Evolutionary conservation across 2,797 vertebrate species (phyloP).

Genomic region (Smutsia gigantea): DNA sequence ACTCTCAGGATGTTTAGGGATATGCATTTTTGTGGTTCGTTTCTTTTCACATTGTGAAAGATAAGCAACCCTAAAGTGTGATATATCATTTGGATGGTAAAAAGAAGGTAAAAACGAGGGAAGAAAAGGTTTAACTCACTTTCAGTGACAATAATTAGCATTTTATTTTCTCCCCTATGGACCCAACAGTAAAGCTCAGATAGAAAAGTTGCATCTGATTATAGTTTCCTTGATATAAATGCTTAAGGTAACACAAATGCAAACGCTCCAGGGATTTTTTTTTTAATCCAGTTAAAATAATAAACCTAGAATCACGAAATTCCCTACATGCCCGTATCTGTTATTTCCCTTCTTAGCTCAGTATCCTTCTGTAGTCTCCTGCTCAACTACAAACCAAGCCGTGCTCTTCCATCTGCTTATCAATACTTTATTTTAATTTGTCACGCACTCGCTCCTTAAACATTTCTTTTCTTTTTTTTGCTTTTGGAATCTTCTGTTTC

Average conservation of each 20-base stretch:
- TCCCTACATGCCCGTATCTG: neutral
- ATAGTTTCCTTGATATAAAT: neutral
- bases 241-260: neutral
- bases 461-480: neutral
- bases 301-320: neutral
- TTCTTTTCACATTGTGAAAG: constrained; percentile 5
- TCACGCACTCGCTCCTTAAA: neutral
- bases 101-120: neutral
- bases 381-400: neutral
- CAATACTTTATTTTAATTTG: neutral
- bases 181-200: neutral
- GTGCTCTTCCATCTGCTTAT: neutral
- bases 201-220: neutral
- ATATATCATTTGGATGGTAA: neutral
- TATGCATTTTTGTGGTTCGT: neutral
- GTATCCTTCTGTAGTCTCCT: neutral
- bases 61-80: neutral
- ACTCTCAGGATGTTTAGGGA: neutral
- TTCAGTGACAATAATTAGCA: neutral
- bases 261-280: neutral
- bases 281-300: neutral
- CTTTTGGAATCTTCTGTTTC: neutral
- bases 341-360: neutral
- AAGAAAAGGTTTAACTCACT: neutral
- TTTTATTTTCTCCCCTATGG: constrained; percentile 5